Evolutionary conservation across 2,797 vertebrate genomes (phyloP).

Genomic region (Potorous gilbertii): DNA sequence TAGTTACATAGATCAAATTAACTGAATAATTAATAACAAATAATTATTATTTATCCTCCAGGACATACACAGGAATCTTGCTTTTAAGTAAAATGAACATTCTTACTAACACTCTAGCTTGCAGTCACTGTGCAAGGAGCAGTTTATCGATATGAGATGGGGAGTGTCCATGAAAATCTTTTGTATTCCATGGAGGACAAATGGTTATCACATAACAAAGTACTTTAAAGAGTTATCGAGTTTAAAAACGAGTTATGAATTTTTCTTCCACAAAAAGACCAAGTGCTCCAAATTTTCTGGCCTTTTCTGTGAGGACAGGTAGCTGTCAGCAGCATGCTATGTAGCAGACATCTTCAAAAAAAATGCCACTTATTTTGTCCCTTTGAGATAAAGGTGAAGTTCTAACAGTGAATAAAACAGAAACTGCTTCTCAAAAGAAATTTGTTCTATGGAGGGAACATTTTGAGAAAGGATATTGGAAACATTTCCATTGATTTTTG

Average conservation of each 20-base stretch:
- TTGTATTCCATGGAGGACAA: not conserved
- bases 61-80: not conserved
- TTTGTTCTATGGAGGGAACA: not conserved
- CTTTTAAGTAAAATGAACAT: not conserved
- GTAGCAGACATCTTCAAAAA: not conserved
- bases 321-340: not conserved
- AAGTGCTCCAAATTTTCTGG: not conserved
- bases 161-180: not conserved
- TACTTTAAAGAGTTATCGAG: not conserved
- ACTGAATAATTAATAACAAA: not conserved
- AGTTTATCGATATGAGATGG: not conserved
- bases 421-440: not conserved
- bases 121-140: not conserved
- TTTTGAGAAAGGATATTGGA: not conserved
- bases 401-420: not conserved
- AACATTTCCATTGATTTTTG: not conserved
- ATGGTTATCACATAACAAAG: not conserved
- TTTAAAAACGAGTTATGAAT: not conserved
- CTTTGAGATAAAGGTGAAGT: not conserved
- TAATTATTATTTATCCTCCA: constrained; percentile 3
- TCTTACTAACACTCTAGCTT: not conserved
- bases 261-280: not conserved
- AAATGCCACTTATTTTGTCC: not conserved
- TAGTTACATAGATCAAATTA: not conserved
- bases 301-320: not conserved